Evolutionary conservation across 1,140 invertebrate species (phyloP).

Genomic region (Calosoma granatense): DNA sequence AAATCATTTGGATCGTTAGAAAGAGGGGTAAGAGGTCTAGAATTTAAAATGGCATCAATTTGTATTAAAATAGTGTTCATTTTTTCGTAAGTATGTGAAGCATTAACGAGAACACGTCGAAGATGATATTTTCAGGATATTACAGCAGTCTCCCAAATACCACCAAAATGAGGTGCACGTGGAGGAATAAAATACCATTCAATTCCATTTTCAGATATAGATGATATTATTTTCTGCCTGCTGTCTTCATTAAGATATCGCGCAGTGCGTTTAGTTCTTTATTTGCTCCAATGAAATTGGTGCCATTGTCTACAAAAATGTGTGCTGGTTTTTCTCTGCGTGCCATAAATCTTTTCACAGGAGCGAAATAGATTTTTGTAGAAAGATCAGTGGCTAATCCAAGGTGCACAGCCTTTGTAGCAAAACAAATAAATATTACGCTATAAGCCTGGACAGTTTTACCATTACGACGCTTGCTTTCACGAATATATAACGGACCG

Average conservation of each 20-base stretch:
- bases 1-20: conserved; percentile 26
- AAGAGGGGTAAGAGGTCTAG: conserved; percentile 30
- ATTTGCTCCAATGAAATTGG: conserved; percentile 21
- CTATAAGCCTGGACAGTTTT: conserved; percentile 11
- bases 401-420: conserved; percentile 1
- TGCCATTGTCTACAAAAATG: conserved; percentile 24
- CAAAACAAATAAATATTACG: conserved; percentile 10
- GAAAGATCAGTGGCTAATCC: conserved; percentile 19
- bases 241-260: no score
- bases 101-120: conserved; percentile 19
- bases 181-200: conserved; percentile 28
- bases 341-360: conserved; percentile 20
- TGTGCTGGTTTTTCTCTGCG: conserved; percentile 15
- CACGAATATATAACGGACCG: conserved; percentile 17
- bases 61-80: conserved; percentile 24
- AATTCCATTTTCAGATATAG: conserved; percentile 10
- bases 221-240: not conserved
- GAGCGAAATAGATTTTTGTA: conserved; percentile 18
- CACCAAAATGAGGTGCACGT: conserved; percentile 28
- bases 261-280: conserved; percentile 13
- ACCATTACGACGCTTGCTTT: not conserved
- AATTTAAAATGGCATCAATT: conserved; percentile 31
- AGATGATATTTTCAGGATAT: conserved; percentile 27
- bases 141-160: conserved; percentile 29
- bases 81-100: conserved; percentile 25